Base-by-base conservation (phyloP, 2,888 invertebrate species). In the Omphaloscelis lunosa region DNA sequence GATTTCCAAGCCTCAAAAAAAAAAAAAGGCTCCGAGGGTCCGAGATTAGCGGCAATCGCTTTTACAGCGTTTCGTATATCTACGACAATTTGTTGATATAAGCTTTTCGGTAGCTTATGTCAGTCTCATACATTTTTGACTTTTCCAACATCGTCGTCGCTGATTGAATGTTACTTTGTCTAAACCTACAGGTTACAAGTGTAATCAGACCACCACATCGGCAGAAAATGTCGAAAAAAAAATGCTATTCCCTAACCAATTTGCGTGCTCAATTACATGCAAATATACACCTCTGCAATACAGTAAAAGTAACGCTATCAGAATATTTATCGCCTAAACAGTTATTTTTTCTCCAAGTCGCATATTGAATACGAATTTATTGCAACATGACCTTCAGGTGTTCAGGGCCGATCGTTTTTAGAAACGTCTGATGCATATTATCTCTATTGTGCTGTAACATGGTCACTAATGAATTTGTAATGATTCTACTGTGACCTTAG, bases 341-440 rank as follows among this genome's bases (percentile, higher is more conserved):
- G 90, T 90, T 86, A 84, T 87, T 90, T 90, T 88, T 85, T 80
- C 77, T 82, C 79, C 72, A 80, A 80, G 81, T 81, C 72, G 72
- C 74, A 66, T 83, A 84, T 80, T 81, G 86, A 88, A 91, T 91
- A 90, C 88, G 78, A 90, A 92, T 91, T n/a, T 75, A 81, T 89
- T 88, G 75, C 87, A 78, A 56, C 80, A 84, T 79, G 86, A 86
- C 88, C 88, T 84, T 88, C 83, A 67, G n/a, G 20, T 53, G 66
- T 73, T 66, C 89, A 88, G 77, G 86, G 86, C 79, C 88, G 87
- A 87, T 79, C 63, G 83, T 82, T 88, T 83, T 89, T 85, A 86
- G 88, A 87, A 86, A 82, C 81, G 81, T 53, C 82, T 12, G 59
- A 90, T 87, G 85, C 88, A 75, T 67, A 80, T 77, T 83, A 89